Conservation (phyloP, 2,797 vertebrate species). For the Eulemur mongoz region DNA sequence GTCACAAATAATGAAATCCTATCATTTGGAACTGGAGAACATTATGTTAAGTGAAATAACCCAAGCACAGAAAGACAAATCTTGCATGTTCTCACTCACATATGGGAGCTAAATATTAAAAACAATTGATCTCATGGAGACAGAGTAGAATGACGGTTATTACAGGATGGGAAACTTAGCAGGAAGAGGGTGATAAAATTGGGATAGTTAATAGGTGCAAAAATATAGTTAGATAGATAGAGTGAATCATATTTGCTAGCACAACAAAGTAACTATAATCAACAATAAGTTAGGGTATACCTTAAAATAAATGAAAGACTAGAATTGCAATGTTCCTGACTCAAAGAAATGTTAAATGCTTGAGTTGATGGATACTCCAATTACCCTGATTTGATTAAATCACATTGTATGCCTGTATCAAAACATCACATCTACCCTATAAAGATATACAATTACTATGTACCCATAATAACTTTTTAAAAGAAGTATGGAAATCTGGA, state of each 20-base stretch:
- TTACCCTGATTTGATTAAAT: not conserved
- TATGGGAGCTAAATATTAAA: not conserved
- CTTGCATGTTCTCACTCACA: not conserved
- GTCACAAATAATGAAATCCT: not conserved
- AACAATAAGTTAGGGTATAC: not conserved
- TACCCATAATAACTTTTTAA: not conserved
- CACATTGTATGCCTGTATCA: not conserved
- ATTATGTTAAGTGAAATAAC: not conserved
- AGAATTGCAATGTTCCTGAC: not conserved
- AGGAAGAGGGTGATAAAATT: not conserved
- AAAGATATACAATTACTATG: not conserved
- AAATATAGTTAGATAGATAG: not conserved
- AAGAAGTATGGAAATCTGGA: not conserved
- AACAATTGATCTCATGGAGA: not conserved
- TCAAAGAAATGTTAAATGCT: not conserved
- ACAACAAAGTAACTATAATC: not conserved
- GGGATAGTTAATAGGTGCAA: not conserved
- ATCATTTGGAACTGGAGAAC: not conserved
- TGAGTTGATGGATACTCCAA: not conserved
- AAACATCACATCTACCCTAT: not conserved
- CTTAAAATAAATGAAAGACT: not conserved
- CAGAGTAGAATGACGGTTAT: not conserved
- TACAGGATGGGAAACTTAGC: not conserved
- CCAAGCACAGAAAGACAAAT: not conserved
- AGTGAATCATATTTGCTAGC: not conserved